These are phyloP conservation scores for Phymastichus coffea DNA, from an alignment of 1,140 invertebrate species.

Conservation along the genomic window DNA sequence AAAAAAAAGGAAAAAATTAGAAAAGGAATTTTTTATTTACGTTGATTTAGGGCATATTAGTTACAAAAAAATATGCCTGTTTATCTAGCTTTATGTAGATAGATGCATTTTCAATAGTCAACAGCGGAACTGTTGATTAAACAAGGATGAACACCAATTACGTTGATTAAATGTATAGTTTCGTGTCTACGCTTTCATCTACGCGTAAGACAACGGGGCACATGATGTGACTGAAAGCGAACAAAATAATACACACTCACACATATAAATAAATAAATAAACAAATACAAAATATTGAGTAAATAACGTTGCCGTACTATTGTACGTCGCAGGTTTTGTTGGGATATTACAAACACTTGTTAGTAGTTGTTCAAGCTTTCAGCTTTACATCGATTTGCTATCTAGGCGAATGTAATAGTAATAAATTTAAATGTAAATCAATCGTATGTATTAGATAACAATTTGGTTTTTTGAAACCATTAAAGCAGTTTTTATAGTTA, in stretches of 20 bases:
- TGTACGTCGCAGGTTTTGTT: constrained; percentile 45
- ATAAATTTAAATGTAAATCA: constrained; percentile 32
- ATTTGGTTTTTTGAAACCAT: constrained; percentile 14
- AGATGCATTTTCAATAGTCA: constrained; percentile 52
- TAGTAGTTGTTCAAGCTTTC: constrained; percentile 47
- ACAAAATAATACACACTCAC: constrained; percentile 1
- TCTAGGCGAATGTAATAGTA: constrained; percentile 26
- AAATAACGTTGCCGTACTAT: constrained; percentile 57
- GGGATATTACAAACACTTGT: constrained; percentile 41
- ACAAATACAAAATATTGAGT: constrained; percentile 48
- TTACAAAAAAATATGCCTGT: constrained; percentile 14
- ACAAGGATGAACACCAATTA: constrained; percentile 59
- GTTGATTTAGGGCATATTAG: too few relatives aligned
- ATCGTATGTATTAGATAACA: constrained; percentile 12
- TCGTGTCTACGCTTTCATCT: constrained; percentile 31
- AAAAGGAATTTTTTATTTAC: too few relatives aligned
- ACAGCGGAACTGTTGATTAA: constrained; percentile 49
- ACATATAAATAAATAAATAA: constrained; percentile 13
- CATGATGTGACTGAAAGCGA: constrained; percentile 49
- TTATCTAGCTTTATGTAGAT: constrained; percentile 52
- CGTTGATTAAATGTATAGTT: constrained; percentile 52
- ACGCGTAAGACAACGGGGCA: constrained; percentile 21
- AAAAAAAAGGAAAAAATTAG: too few relatives aligned
- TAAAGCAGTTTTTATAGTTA: not conserved
- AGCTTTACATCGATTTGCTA: constrained; percentile 41